Conservation (phyloP, 2,888 invertebrate species). For the Phoenoteleia sp. region DNA sequence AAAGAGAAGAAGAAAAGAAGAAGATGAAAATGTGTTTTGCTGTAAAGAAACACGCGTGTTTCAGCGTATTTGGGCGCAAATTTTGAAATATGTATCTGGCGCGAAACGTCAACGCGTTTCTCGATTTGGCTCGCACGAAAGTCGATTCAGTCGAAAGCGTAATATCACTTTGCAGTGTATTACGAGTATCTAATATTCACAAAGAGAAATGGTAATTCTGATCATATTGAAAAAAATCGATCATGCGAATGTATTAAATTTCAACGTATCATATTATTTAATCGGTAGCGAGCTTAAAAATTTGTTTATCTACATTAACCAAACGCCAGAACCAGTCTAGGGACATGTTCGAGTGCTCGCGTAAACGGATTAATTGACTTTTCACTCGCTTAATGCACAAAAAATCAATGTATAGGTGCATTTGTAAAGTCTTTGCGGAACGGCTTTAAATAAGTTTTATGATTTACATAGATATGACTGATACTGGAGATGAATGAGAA, state of each 20-base stretch:
- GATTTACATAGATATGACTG: too few relatives aligned
- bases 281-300: not conserved
- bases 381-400: not conserved
- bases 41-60: too few relatives aligned
- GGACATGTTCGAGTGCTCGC: not conserved
- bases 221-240: not conserved
- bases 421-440: too few relatives aligned
- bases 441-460: too few relatives aligned
- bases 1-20: too few relatives aligned
- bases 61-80: too few relatives aligned
- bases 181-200: not conserved
- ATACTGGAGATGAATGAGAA: too few relatives aligned
- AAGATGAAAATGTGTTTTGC: too few relatives aligned
- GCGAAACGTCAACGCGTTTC: too few relatives aligned
- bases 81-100: too few relatives aligned
- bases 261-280: not conserved
- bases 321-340: not conserved
- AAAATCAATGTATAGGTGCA: too few relatives aligned
- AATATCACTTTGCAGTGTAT: not conserved
- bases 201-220: slow-evolving; percentile 14
- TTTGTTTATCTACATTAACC: not conserved
- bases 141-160: slow-evolving; percentile 1
- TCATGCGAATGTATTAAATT: not conserved
- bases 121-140: slow-evolving; percentile 14
- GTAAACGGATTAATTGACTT: not conserved